Conservation (phyloP, 2,888 invertebrate species). For the Melinopterus prodromus region DNA sequence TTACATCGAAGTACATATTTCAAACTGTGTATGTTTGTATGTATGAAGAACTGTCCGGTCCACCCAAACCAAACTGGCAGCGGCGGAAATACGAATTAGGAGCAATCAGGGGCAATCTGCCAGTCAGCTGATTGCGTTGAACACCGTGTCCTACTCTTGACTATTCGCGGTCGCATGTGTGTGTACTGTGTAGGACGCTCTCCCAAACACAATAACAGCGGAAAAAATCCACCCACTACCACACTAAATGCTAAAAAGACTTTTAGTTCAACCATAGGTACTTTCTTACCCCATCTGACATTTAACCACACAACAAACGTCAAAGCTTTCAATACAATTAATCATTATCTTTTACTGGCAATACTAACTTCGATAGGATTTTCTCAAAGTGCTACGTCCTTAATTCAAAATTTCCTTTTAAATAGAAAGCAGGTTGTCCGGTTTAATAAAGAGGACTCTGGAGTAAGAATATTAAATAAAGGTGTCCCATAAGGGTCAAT, state of each 20-base stretch:
- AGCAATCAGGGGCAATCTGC: slow-evolving; percentile 61
- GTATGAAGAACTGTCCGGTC: slow-evolving; percentile 8
- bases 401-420: too few species aligned
- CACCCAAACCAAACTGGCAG: not conserved
- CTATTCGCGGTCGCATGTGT: slow-evolving; percentile 11
- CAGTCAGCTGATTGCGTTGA: slow-evolving; percentile 58
- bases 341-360: too few species aligned
- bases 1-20: not conserved
- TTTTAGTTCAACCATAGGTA: not conserved
- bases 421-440: too few species aligned
- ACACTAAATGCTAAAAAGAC: not conserved
- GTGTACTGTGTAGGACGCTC: not conserved
- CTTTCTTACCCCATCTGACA: not conserved
- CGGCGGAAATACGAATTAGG: slow-evolving; percentile 61
- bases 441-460: too few species aligned
- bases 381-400: too few species aligned
- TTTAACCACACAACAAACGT: too few species aligned
- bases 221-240: not conserved
- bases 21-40: slow-evolving; percentile 5
- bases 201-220: not conserved
- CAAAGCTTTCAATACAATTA: too few species aligned
- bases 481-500: too few species aligned
- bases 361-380: too few species aligned
- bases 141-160: slow-evolving; percentile 53
- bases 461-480: too few species aligned